These are phyloP conservation scores for Apis dorsata DNA, from an alignment of 1,140 invertebrate species.

Conservation along the genomic window DNA sequence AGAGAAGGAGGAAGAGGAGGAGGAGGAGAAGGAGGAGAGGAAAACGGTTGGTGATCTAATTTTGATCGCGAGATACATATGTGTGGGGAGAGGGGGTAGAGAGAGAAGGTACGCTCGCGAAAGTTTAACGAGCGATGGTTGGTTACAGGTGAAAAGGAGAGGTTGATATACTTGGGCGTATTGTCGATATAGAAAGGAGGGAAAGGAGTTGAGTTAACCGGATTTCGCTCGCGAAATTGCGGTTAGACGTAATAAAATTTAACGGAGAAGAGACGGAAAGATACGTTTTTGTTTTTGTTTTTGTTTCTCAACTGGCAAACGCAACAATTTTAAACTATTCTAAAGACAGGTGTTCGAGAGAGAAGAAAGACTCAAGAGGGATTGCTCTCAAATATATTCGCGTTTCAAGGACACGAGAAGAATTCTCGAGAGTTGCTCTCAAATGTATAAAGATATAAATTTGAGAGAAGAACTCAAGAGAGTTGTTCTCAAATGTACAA, in stretches of 20 bases:
- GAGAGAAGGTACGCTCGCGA: background rate
- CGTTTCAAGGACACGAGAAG: too few species aligned
- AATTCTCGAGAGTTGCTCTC: too few species aligned
- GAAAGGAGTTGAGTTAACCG: conserved; percentile 55
- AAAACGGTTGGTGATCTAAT: conserved; percentile 51
- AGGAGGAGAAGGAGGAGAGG: too few species aligned
- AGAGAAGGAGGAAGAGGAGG: too few species aligned
- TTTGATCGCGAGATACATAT: conserved; percentile 45
- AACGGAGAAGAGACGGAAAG: background rate
- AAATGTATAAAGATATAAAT: too few species aligned
- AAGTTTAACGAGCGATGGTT: conserved; percentile 45
- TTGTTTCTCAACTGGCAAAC: too few species aligned
- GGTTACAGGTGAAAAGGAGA: conserved; percentile 45
- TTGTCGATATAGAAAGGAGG: conserved; percentile 60
- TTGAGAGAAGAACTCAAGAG: too few species aligned
- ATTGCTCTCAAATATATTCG: too few species aligned
- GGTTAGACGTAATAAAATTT: conserved; percentile 45
- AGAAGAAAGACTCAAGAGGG: too few species aligned
- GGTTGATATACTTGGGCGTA: conserved; percentile 34
- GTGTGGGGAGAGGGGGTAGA: background rate
- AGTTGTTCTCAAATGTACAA: too few species aligned
- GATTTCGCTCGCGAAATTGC: conserved; percentile 44
- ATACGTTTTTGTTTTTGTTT: background rate
- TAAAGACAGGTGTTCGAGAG: too few species aligned
- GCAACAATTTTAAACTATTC: too few species aligned